Evolutionary conservation across 1,140 invertebrate genomes (phyloP), one percentile per base, ranked within the genome.

Genomic region (Leptinotarsa defecta): DNA sequence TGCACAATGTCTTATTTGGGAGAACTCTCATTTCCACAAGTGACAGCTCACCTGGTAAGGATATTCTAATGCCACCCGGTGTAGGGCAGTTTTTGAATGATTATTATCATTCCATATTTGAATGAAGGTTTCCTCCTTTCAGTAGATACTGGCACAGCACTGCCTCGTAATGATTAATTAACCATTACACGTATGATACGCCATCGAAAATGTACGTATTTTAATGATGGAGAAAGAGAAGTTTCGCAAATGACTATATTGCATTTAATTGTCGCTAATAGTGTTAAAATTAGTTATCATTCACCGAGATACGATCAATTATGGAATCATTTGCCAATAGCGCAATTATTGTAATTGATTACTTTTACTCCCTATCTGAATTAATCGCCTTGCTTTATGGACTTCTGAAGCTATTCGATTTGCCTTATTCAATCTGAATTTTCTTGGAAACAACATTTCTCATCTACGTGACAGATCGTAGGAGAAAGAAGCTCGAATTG

Each of bases 191-290:
- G 65, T 43, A 68, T 17, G 24, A 68, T 68, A 68, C 43, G 52
- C 15, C 52, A 57, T 57, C 52, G n/a, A 57, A 48, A 13, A 20
- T 52, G 48, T 71, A 57, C n/a, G 34, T 65, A 57, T 62, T 65
- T 24, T 65, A 73, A 65, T 48, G 61, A 73, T 13, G 34, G 61
- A 64, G 27, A 65, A 73, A 73, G 63, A 73, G 22, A 73, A 67
- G 61, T 73, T 73, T 73, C 48, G 61, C 71, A 73, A 73, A 73
- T 73, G 71, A 73, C 71, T 73, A 73, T 73, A 73, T 73, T 65
- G 61, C 63, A 65, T 22, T 73, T 73, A 73, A 65, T 73, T 73
- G 63, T 73, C 67, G 48, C 24, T 73, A 73, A 73, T 65, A 62
- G 71, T 73, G 71, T 73, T 73, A 73, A 73, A 73, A 73, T 73